phyloP scores from a whole-genome alignment of 2,113 vertebrate species.

The Dicaeum eximium region DNA sequence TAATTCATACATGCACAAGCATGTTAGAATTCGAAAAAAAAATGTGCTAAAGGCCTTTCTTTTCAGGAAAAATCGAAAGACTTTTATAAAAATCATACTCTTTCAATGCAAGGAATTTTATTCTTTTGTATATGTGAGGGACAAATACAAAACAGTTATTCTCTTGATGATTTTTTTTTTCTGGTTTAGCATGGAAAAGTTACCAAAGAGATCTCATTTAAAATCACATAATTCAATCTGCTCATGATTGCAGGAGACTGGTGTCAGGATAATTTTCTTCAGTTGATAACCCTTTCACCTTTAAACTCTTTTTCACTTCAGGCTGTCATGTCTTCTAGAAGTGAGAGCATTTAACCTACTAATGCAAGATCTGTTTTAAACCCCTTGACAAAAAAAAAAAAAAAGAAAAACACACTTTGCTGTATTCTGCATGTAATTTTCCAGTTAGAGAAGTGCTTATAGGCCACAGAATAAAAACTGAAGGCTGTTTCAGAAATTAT shows the following conservation, averaged over 20 bases:
- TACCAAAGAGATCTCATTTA: slow-evolving; percentile 55
- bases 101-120: slow-evolving; percentile 9
- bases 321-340: slow-evolving; percentile 15
- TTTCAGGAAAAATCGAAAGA: neutral
- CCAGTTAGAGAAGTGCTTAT: neutral
- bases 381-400: neutral
- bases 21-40: neutral
- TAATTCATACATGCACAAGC: neutral
- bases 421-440: neutral
- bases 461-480: neutral
- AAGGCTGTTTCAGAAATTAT: neutral
- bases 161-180: neutral
- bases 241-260: slow-evolving; percentile 46
- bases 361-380: slow-evolving; percentile 56
- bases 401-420: neutral
- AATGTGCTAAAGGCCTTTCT: neutral
- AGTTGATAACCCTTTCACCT: slow-evolving; percentile 71
- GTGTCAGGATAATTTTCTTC: slow-evolving; percentile 69
- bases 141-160: neutral
- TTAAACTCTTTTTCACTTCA: slow-evolving; percentile 66
- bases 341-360: slow-evolving; percentile 49
- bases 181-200: neutral
- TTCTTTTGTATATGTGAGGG: neutral
- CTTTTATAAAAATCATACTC: neutral
- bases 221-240: slow-evolving; percentile 64